Base-by-base conservation (phyloP, 2,888 invertebrate species). In the Morpho deidamia region DNA sequence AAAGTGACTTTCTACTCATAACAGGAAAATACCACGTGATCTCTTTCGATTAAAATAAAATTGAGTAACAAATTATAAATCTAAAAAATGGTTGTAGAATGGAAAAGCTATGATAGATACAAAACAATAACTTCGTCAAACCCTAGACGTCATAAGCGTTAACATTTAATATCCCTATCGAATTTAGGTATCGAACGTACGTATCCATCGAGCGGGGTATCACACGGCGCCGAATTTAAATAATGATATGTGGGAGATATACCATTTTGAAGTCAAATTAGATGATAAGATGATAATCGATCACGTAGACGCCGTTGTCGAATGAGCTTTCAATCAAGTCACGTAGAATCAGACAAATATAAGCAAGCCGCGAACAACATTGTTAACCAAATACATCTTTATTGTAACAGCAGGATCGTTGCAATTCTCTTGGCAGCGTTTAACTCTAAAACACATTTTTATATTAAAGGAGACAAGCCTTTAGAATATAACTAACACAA, bases 281-380 rank as follows among this genome's bases (percentile, higher is more conserved):
- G 38, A 43, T 38, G 43, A 50, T 50, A 74, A 81, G 73, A 76
- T 65, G 72, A 74, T 67, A 61, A 68, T 74, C 73, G 78, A 79
- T 81, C 82, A 82, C 81, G 81, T 82, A 81, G 74, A 65, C 64
- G 67, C 63, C 69, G 69, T 71, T 71, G 66, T 68, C 67, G 72
- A 67, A 69, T 63, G 69, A 78, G 76, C 80, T 83, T 81, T 80
- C 72, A 81, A 81, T 78, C 75, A 70, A 71, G 66, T 68, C 71
- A 67, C 71, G 71, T 73, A 71, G 45, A 33, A 54, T 44, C 23
- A 43, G 35, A 37, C 45, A 65, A 63, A 61, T 51, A 62, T 61
- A 51, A 60, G 62, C 63, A 56, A 53, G 58, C 40, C 43, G 33
- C 51, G 59, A 58, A 48, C 11, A 53, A 49, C 38, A 11, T 46